A percentile compares a stretch with the other conserved stretches of the same genome.
Evolutionary conservation across 2,797 vertebrate genomes (phyloP).

Genomic region (Chromis chromis): DNA sequence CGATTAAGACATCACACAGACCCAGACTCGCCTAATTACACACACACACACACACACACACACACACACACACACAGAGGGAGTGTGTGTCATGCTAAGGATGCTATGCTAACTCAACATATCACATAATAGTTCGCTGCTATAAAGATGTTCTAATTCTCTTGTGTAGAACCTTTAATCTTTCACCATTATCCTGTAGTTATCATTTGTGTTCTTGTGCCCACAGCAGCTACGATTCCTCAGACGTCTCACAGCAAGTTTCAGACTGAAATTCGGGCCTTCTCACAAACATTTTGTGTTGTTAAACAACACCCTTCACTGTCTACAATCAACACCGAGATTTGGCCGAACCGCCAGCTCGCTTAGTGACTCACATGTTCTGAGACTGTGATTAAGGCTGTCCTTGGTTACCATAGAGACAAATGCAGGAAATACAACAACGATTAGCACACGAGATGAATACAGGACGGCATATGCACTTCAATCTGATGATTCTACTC

Average conservation of each 20-base stretch:
- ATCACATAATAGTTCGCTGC: no score
- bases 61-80: no score
- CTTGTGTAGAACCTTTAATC: neutral
- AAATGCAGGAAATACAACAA: slow-evolving; percentile 51
- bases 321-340: slow-evolving; percentile 24
- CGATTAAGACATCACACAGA: slow-evolving; percentile 71
- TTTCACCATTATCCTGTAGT: neutral
- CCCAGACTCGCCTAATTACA: slow-evolving; percentile 71
- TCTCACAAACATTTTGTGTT: slow-evolving; percentile 22
- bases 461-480: neutral
- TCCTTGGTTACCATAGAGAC: slow-evolving; percentile 67
- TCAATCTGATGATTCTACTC: neutral
- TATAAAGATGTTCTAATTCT: no score
- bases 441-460: slow-evolving; percentile 32
- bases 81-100: no score
- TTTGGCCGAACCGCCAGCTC: slow-evolving; percentile 40
- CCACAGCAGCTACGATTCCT: neutral
- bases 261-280: slow-evolving; percentile 19
- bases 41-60: neutral
- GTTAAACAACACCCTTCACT: slow-evolving; percentile 36
- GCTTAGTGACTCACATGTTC: slow-evolving; percentile 55
- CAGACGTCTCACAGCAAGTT: neutral
- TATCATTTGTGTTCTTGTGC: neutral
- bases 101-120: no score
- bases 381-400: slow-evolving; percentile 27